These are phyloP conservation scores for Endotricha flammealis DNA, from an alignment of 2,888 invertebrate species.

Conservation along the genomic window DNA sequence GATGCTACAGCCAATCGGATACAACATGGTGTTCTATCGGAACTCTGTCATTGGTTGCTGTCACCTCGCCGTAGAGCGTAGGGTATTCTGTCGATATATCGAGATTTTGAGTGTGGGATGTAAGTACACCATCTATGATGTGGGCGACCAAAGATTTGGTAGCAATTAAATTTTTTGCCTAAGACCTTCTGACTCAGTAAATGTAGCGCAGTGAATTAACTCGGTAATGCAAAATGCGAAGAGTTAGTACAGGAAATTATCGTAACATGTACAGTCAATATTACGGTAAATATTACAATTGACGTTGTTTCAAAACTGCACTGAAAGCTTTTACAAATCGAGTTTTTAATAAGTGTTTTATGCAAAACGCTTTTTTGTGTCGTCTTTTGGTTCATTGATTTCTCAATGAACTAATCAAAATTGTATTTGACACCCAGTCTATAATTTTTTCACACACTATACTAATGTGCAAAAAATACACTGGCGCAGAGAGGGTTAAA, in stretches of 20 bases:
- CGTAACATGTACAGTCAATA: not conserved
- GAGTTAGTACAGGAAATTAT: too few relatives aligned
- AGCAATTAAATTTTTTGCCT: not conserved
- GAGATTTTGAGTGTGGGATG: not conserved
- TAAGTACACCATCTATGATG: slow-evolving; percentile 2
- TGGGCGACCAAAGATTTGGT: not conserved
- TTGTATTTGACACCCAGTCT: too few relatives aligned
- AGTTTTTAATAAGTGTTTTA: not conserved
- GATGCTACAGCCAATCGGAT: slow-evolving; percentile 15
- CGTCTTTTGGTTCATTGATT: not conserved
- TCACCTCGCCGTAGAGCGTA: slow-evolving; percentile 1
- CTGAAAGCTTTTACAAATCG: not conserved
- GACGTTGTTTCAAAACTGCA: not conserved
- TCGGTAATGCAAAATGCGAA: too few relatives aligned
- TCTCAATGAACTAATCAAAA: not conserved
- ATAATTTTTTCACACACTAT: too few relatives aligned
- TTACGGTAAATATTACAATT: not conserved
- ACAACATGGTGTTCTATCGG: slow-evolving; percentile 8
- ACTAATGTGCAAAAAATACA: too few relatives aligned
- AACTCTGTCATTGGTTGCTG: slow-evolving; percentile 16
- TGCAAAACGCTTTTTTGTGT: not conserved
- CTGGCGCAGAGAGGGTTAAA: too few relatives aligned
- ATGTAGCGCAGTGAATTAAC: too few relatives aligned
- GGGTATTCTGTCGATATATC: not conserved
- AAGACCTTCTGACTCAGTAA: too few relatives aligned